Evolutionary conservation across 2,113 vertebrate genomes (phyloP), one percentile per base, ranked within the genome.

Genomic region (Carassius carassius): DNA sequence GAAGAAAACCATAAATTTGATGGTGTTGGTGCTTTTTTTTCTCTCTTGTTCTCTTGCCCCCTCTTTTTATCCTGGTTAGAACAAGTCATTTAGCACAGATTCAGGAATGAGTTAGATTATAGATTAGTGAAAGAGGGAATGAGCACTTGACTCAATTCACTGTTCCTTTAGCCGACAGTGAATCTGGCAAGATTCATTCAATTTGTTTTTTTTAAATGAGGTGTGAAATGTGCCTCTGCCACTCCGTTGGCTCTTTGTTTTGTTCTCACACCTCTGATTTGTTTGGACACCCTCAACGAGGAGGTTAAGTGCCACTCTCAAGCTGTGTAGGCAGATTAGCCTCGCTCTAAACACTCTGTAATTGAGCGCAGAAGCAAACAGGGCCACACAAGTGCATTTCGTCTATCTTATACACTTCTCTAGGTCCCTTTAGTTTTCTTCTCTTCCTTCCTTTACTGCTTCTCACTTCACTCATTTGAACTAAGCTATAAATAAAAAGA

Each of bases 131-230:
- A 32, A 29, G 54, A 84, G 73, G 11, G 47, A 82, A 37, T 21
- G 74, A 87, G 81, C 54, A 86, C 76, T 88, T 21, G 47, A 44
- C 91, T 92, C 91, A 14, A 56, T 92, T 90, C 91, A 89, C 91
- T 41, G 2, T 90, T 92, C 23, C 73, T 65, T 49, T 13, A 89
- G 90, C 89, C 90, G 41, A 65, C 87, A 88, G 89, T 86, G 85
- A 41, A 70, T 91, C 88, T 87, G 84, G 87, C 90, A 93, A 75
- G 90, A 93, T 92, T 89, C 87, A 87, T 93, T 94, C 90, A 92
- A 94, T 93, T 92, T 94, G 92, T 91, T 93, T 94, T 93, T 92
- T 93, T 92, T 87, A 93, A 94, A 95, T 93, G 92, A 93, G 89
- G 90, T 89, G 87, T 93, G 92, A 92, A 93, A 92, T 70, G 67